Base-by-base conservation (phyloP, 1,140 invertebrate species). In the Cataglyphis hispanica region DNA sequence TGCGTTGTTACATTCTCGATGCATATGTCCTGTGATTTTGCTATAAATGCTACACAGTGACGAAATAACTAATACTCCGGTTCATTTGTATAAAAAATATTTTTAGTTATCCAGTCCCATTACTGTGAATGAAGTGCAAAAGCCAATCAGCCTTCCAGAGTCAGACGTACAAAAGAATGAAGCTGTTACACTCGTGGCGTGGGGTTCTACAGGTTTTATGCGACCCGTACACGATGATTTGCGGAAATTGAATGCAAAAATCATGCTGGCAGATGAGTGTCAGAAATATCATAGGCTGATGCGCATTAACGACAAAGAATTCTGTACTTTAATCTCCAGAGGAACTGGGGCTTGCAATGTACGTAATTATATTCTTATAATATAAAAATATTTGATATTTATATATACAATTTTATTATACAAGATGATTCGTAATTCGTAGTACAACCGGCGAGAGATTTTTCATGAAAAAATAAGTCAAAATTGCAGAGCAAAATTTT, bases 341-440 rank as follows among this genome's bases (percentile, higher is more conserved):
- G 53, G 56, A 61, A 61, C 19, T 34, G 80, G 58, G 46, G 13
- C 56, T 1, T 84, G 80, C 27, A 31, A 84, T 6, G 67, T 83
- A 83, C 19, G 43, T 84, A 72, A 66, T 50, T 53, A 40, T 13
- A 70, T 72, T 34, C 11, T 25, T 60, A n/a, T n/a, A 58, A 34
- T 70, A 2, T 50, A 70, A 10, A 43, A 43, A 4, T 25, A 5
- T 63, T 31, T 13, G 1, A 31, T 43, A 13, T 40, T n/a, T 11
- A 16, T 34, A 3, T 34, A 11, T 7, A 40, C 19, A 16, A 50
- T 22, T 19, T 46, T 22, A 50, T 31, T 1, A 31, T 31, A 31
- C 31, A 31, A 3, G 2, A 3, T 31, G 1, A 3, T 31, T 3
- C 4, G 31, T 31, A 31, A 31, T 31, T 31, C 2, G 31, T 31